Percentiles rank a stretch among this genome's conserved stretches.
Conservation (phyloP, 2,797 vertebrate genomes). For the Darevskia nairensis region DNA sequence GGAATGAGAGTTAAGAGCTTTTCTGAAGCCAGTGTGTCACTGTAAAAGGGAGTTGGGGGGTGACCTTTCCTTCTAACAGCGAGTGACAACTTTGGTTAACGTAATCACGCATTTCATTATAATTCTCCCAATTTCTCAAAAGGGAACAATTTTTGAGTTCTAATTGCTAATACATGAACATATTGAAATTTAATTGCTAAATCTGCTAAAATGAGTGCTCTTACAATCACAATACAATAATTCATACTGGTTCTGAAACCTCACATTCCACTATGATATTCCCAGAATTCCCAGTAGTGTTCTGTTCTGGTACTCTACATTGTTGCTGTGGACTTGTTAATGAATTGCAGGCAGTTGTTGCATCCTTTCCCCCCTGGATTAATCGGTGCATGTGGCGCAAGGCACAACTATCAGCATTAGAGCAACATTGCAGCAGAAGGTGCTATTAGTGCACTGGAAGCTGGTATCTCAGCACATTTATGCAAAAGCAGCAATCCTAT, state of each 20-base stretch:
- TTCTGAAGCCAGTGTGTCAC: neutral
- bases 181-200: neutral
- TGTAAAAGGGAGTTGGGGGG: neutral
- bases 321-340: neutral
- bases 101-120: neutral
- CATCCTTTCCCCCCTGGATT: slow-evolving; percentile 7
- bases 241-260: neutral
- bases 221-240: neutral
- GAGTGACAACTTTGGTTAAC: slow-evolving; percentile 11
- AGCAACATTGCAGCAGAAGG: neutral
- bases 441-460: neutral
- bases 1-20: neutral
- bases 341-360: neutral
- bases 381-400: neutral
- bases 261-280: neutral
- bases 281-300: neutral
- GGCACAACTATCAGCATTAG: neutral
- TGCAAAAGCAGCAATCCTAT: too few relatives aligned
- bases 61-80: neutral
- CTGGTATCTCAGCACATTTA: neutral
- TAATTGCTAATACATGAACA: neutral
- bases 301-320: neutral
- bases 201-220: neutral
- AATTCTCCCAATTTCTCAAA: neutral
- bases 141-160: neutral